Conservation (phyloP, 2,797 vertebrate species). For the Okamejei kenojei region DNA sequence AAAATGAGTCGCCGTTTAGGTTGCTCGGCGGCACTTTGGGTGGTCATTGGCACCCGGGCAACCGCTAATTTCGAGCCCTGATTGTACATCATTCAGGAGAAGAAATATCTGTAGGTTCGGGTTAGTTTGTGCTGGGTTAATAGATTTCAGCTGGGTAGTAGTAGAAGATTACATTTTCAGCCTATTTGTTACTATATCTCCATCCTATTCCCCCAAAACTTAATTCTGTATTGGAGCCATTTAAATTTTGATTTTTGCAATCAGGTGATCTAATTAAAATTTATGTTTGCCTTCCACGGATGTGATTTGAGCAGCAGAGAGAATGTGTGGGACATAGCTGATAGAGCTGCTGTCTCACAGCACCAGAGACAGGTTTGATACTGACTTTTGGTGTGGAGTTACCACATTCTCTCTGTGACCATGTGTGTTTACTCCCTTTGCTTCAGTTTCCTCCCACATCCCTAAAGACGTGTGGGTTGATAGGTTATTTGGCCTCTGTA, state of each 20-base stretch:
- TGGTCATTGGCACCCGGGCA: too few species aligned
- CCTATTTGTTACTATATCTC: not conserved
- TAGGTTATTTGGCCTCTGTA: too few species aligned
- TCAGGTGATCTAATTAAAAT: not conserved
- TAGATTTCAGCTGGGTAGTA: not conserved
- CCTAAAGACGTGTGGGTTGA: too few species aligned
- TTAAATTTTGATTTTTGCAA: not conserved
- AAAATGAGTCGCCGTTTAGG: too few species aligned
- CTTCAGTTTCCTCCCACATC: too few species aligned
- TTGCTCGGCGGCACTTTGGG: too few species aligned
- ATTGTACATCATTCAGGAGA: not conserved
- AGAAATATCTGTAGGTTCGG: not conserved
- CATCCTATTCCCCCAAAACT: not conserved
- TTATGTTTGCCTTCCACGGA: not conserved
- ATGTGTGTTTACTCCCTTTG: too few species aligned
- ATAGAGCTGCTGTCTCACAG: too few species aligned
- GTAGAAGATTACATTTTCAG: not conserved
- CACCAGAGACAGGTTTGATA: too few species aligned
- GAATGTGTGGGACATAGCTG: not conserved
- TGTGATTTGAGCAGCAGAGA: not conserved
- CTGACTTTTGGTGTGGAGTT: too few species aligned
- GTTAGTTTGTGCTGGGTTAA: not conserved
- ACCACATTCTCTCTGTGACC: too few species aligned
- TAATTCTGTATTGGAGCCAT: not conserved
- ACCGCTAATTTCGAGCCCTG: too few species aligned